Evolutionary conservation across 2,888 invertebrate species (phyloP).

Genomic region (Panorpa germanica): DNA sequence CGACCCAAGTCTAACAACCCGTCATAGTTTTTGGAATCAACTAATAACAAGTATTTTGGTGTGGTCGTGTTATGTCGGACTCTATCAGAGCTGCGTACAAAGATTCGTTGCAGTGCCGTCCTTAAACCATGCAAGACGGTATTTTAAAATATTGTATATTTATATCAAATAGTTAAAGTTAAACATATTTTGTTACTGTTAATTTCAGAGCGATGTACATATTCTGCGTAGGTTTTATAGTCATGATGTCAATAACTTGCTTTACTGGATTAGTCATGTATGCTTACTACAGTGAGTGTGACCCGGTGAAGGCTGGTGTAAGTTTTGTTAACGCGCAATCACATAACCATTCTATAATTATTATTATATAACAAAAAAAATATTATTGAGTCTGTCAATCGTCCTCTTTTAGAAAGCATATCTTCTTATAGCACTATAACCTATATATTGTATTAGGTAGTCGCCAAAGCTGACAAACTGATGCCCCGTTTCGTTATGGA

Average conservation of each 20-base stretch:
- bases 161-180: too few relatives aligned
- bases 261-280: slow-evolving; percentile 7
- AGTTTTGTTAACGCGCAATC: too few relatives aligned
- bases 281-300: slow-evolving; percentile 1
- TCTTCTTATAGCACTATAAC: too few relatives aligned
- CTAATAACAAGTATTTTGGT: slow-evolving; percentile 33
- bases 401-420: too few relatives aligned
- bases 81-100: slow-evolving; percentile 57
- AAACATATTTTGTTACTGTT: too few relatives aligned
- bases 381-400: too few relatives aligned
- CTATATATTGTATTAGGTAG: slow-evolving; percentile 15
- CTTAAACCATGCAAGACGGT: slow-evolving; percentile 34
- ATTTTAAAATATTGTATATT: slow-evolving; percentile 13
- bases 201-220: slow-evolving; percentile 3
- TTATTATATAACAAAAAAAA: too few relatives aligned
- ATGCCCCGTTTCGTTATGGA: slow-evolving; percentile 37
- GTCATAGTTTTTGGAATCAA: slow-evolving; percentile 44
- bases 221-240: background rate
- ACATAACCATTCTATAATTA: too few relatives aligned
- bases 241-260: background rate
- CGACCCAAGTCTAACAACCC: slow-evolving; percentile 34
- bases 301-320: slow-evolving; percentile 2
- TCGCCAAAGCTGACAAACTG: slow-evolving; percentile 26
- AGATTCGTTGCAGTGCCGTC: slow-evolving; percentile 42
- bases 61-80: slow-evolving; percentile 41